phyloP scores from a whole-genome alignment of 2,888 invertebrate genomes.

The Steinernema hermaphroditum region DNA sequence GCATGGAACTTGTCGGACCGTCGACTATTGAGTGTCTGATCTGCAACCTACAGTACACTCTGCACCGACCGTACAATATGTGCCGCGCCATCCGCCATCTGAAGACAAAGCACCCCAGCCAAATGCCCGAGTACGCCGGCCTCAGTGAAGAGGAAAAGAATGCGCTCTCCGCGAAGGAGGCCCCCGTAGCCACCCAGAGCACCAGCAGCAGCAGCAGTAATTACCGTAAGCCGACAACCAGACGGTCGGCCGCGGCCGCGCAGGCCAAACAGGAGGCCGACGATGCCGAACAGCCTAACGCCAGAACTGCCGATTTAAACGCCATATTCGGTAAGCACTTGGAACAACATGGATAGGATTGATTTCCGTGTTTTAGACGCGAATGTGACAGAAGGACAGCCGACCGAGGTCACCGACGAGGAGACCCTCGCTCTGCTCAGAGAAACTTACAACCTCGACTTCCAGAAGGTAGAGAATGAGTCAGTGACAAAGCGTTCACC shows the following conservation, averaged over 20 bases:
- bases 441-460: constrained; percentile 42
- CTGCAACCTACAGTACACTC: constrained; percentile 60
- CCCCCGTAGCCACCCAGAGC: neutral
- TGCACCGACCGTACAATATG: constrained; percentile 65
- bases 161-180: neutral
- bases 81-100: constrained; percentile 65
- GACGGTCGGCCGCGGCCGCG: constrained; percentile 5
- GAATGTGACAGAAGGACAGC: constrained; percentile 9
- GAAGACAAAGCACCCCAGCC: constrained; percentile 59
- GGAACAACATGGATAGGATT: neutral
- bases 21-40: constrained; percentile 64
- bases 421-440: constrained; percentile 38
- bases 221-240: neutral
- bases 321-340: constrained; percentile 16
- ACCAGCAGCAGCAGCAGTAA: neutral
- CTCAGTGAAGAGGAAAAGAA: constrained; percentile 8
- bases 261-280: neutral
- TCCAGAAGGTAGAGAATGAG: constrained; percentile 38
- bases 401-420: constrained; percentile 35
- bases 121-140: constrained; percentile 63
- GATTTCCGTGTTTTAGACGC: neutral
- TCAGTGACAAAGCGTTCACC: neutral
- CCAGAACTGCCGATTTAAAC: neutral
- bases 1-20: constrained; percentile 64
- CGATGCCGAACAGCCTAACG: neutral